A percentile compares a stretch with the other conserved stretches of the same genome.
Evolutionary conservation across 2,797 vertebrate species (phyloP).

Genomic region (Eidolon dupreanum): DNA sequence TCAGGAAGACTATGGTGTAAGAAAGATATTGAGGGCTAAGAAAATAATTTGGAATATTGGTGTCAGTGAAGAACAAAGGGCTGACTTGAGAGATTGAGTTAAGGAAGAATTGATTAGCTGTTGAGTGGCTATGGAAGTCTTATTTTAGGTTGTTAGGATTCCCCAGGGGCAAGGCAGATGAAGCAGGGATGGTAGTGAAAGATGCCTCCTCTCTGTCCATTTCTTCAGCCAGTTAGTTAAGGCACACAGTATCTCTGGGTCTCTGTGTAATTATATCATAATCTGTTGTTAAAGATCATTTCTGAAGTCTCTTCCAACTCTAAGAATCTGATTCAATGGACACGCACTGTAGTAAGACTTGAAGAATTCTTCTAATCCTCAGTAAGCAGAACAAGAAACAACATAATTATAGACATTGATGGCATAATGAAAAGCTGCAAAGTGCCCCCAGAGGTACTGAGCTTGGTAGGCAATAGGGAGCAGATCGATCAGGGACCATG

Average conservation of each 20-base stretch:
- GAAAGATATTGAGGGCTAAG: not conserved
- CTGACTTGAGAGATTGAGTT: not conserved
- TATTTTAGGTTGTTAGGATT: not conserved
- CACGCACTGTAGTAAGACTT: not conserved
- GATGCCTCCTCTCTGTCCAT: not conserved
- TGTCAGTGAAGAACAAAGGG: not conserved
- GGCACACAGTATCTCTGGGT: not conserved
- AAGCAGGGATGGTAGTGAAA: not conserved
- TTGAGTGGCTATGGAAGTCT: not conserved
- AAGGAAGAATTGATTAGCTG: not conserved
- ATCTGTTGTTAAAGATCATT: not conserved
- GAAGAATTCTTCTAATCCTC: not conserved
- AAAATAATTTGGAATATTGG: not conserved
- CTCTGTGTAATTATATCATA: not conserved
- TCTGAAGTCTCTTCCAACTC: not conserved
- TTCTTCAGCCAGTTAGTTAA: not conserved
- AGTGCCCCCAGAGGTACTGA: not conserved
- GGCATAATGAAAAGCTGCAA: not conserved
- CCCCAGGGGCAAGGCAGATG: too few species aligned
- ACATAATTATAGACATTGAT: not conserved
- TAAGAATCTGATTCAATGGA: not conserved
- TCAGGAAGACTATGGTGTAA: not conserved
- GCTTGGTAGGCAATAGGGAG: not conserved
- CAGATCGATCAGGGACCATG: not conserved
- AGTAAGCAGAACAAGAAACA: not conserved